Conservation (phyloP, 2,888 invertebrate species). For the Dioctria rufipes region DNA sequence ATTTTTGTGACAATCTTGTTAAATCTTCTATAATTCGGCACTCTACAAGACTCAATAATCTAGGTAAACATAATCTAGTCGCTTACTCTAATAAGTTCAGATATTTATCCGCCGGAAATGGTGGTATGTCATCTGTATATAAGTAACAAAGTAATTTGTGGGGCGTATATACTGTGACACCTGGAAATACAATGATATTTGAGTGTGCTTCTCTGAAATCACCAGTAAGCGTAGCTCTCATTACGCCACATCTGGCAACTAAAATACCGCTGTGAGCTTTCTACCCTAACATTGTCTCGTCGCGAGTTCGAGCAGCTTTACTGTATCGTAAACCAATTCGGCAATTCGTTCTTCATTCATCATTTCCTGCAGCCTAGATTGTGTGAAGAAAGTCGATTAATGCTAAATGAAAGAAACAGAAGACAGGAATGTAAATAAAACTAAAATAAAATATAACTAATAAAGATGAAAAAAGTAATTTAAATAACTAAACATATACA, state of each 20-base stretch:
- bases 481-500: too few species aligned
- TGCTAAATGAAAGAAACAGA: too few species aligned
- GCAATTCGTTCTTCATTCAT: too few species aligned
- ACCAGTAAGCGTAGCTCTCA: constrained; percentile 97
- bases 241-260: constrained; percentile 94
- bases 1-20: constrained; percentile 75
- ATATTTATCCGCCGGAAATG: constrained; percentile 83
- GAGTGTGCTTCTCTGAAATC: constrained; percentile 95
- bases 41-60: constrained; percentile 90
- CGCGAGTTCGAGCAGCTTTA: too few species aligned
- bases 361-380: too few species aligned
- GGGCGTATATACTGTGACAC: constrained; percentile 92
- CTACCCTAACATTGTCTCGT: constrained; percentile 25
- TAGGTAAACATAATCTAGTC: constrained; percentile 91
- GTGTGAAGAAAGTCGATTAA: too few species aligned
- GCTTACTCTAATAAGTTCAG: constrained; percentile 91
- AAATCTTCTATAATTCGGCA: constrained; percentile 88
- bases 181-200: constrained; percentile 94
- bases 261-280: constrained; percentile 91
- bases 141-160: constrained; percentile 83
- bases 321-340: too few species aligned
- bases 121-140: constrained; percentile 90
- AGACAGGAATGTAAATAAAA: too few species aligned
- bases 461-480: too few species aligned
- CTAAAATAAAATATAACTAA: too few species aligned